These are phyloP conservation scores for Eupsilia transversa DNA, from an alignment of 2,888 invertebrate species.

Conservation along the genomic window DNA sequence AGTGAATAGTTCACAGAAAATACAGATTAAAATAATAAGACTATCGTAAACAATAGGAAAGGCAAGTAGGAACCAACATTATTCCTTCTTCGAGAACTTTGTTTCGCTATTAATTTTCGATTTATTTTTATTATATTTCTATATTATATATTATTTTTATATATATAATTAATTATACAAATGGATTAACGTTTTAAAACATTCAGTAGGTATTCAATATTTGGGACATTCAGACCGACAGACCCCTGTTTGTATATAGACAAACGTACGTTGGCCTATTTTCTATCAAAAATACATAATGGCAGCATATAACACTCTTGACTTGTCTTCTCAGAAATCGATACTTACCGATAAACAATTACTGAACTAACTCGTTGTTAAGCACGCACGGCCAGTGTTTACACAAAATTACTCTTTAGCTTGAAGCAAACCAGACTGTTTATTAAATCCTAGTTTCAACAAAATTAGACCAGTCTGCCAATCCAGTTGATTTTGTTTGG, in stretches of 20 bases:
- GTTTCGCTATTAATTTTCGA: background rate
- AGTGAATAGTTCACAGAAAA: background rate
- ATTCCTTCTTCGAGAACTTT: background rate
- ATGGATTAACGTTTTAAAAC: background rate
- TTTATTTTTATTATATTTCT: too few relatives aligned
- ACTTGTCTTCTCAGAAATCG: slow-evolving; percentile 36
- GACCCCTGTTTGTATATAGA: too few relatives aligned
- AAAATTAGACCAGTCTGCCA: slow-evolving; percentile 19
- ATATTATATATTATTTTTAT: too few relatives aligned
- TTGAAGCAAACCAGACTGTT: slow-evolving; percentile 42
- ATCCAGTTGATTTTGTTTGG: slow-evolving; percentile 27
- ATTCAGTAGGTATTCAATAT: background rate
- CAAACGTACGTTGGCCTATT: background rate
- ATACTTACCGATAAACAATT: slow-evolving; percentile 41
- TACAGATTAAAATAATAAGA: background rate
- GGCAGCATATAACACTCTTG: background rate
- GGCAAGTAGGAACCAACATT: background rate
- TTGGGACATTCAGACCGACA: too few relatives aligned
- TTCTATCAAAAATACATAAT: background rate
- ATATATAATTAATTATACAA: too few relatives aligned
- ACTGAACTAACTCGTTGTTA: background rate
- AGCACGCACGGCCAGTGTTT: slow-evolving; percentile 35
- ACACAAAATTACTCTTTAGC: slow-evolving; percentile 15
- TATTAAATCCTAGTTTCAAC: slow-evolving; percentile 5
- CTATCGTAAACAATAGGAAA: background rate